A percentile compares a stretch with the other conserved stretches of the same genome.
Evolutionary conservation across 1,140 invertebrate genomes (phyloP).

Genomic region (Nylanderia fulva): DNA sequence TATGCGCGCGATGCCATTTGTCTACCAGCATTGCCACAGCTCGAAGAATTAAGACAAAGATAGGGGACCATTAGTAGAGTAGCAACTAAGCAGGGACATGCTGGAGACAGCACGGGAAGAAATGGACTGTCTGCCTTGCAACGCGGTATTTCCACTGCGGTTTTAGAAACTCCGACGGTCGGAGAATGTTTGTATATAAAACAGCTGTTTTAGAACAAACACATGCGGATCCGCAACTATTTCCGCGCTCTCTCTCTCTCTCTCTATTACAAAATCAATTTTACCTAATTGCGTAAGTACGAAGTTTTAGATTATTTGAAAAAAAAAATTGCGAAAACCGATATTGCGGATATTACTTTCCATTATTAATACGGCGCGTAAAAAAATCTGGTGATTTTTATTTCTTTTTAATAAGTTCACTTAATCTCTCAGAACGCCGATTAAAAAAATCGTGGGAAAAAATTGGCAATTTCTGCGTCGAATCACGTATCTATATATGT

Average conservation of each 20-base stretch:
- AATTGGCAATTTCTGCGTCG: not conserved
- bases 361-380: not conserved
- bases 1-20: constrained; percentile 18
- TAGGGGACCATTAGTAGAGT: constrained; percentile 38
- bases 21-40: constrained; percentile 20
- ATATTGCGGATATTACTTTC: too few species aligned
- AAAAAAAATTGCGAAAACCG: too few species aligned
- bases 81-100: not conserved
- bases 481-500: not conserved
- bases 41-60: constrained; percentile 20
- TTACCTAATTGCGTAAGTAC: too few species aligned
- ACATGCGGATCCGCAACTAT: not conserved
- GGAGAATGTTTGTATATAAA: not conserved
- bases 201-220: not conserved
- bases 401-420: not conserved
- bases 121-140: constrained; percentile 5
- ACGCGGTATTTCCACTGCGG: constrained; percentile 15
- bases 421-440: not conserved
- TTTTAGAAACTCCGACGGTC: not conserved
- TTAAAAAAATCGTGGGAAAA: not conserved
- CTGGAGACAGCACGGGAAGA: not conserved
- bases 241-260: too few species aligned
- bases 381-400: not conserved
- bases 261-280: too few species aligned
- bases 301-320: too few species aligned